A percentile compares a stretch with the other conserved stretches of the same genome.
These are phyloP conservation scores for Eidolon helvum DNA, from an alignment of 2,113 vertebrate species.

Conservation along the genomic window DNA sequence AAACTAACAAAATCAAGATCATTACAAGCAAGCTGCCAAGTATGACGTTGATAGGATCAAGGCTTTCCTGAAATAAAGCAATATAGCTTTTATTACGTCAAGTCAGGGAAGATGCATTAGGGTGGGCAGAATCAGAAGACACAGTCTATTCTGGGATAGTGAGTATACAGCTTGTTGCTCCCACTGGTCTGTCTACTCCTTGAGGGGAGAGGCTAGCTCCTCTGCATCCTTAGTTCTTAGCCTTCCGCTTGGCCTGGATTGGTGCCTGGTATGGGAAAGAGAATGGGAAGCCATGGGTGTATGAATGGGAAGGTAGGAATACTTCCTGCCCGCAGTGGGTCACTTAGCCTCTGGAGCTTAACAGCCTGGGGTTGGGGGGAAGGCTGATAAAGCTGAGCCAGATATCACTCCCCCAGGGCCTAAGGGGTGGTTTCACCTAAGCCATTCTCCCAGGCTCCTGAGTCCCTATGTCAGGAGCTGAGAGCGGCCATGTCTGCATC, in stretches of 20 bases:
- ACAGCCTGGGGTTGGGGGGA: background rate
- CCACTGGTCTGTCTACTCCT: background rate
- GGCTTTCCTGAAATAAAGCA: background rate
- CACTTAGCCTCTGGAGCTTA: background rate
- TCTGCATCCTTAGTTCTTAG: background rate
- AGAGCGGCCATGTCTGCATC: background rate
- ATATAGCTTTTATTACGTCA: background rate
- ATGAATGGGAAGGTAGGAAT: background rate
- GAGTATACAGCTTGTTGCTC: background rate
- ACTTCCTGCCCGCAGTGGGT: background rate
- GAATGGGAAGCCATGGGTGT: background rate
- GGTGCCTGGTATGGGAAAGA: background rate
- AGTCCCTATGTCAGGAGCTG: background rate
- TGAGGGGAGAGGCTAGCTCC: background rate
- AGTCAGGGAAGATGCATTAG: background rate
- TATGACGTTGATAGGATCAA: background rate
- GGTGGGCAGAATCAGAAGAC: background rate
- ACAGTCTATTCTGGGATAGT: background rate
- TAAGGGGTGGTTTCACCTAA: background rate
- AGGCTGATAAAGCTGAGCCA: background rate
- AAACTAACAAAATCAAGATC: conserved; percentile 43
- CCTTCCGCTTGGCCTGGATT: background rate
- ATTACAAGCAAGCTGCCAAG: background rate
- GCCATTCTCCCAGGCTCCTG: background rate
- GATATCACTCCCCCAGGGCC: background rate